phyloP scores from a whole-genome alignment of 2,797 vertebrate genomes.

The Scolopax bukidnonensis region DNA sequence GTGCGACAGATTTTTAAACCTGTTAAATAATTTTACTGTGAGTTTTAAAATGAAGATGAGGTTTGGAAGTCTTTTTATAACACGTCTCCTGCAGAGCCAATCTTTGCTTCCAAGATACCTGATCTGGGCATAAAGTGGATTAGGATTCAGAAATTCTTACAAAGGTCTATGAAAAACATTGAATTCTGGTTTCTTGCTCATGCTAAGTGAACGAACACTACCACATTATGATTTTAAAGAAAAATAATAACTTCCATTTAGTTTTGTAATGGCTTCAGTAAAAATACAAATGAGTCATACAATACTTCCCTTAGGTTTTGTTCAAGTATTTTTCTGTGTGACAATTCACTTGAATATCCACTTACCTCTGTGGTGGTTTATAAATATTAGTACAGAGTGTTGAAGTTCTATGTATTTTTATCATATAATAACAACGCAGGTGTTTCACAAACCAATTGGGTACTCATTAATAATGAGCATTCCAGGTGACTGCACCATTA shows the following conservation, averaged over 20 bases:
- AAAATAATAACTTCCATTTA: constrained; percentile 10
- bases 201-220: background rate
- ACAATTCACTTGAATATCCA: constrained; percentile 1
- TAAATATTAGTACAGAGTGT: constrained; percentile 23
- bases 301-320: constrained; percentile 9
- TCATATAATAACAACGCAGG: background rate
- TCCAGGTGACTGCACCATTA: constrained; percentile 10
- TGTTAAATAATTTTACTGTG: background rate
- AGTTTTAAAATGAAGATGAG: background rate
- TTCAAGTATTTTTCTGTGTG: background rate
- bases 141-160: background rate
- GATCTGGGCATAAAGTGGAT: background rate
- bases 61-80: background rate
- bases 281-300: constrained; percentile 25
- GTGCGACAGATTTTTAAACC: background rate
- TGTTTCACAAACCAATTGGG: background rate
- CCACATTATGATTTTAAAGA: background rate
- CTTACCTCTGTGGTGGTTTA: constrained; percentile 40
- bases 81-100: background rate
- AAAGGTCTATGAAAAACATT: background rate
- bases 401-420: constrained; percentile 19
- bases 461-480: constrained; percentile 16
- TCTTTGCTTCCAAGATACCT: background rate
- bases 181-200: background rate
- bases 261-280: constrained; percentile 18